Evolutionary conservation across 2,113 vertebrate species (phyloP).

Genomic region (Epinephelus lanceolatus): DNA sequence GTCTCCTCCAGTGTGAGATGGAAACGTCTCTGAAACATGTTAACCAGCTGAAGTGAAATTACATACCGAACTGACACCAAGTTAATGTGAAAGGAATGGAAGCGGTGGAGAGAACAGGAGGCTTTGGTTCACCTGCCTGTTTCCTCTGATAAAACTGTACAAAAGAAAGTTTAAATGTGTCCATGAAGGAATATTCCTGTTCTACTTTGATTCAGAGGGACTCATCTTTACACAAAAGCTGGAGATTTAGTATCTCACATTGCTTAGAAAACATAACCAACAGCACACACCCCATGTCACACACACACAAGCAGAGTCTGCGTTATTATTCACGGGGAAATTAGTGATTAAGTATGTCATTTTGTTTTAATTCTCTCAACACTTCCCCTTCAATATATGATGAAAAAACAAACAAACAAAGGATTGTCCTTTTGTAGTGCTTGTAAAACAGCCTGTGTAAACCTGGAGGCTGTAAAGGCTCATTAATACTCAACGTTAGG

Average conservation of each 20-base stretch:
- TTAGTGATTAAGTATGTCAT: background rate
- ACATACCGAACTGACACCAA: background rate
- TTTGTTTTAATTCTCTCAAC: background rate
- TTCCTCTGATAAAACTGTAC: background rate
- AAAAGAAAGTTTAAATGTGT: background rate
- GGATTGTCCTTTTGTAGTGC: background rate
- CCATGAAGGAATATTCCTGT: background rate
- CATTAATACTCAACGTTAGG: no score
- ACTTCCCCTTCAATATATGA: conserved; percentile 13
- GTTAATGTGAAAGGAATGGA: background rate
- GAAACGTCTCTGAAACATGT: conserved; percentile 3
- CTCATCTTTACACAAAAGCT: background rate
- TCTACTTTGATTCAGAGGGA: background rate
- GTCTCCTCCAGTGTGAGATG: background rate
- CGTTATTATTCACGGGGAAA: conserved; percentile 1
- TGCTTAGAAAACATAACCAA: no score
- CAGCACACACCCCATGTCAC: background rate
- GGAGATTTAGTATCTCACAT: background rate
- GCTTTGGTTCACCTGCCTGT: background rate
- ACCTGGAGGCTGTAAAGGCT: background rate
- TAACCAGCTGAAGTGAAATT: background rate
- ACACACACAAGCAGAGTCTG: background rate
- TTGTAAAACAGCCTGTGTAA: conserved; percentile 1
- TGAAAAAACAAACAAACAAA: background rate
- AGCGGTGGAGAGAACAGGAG: background rate